Base-by-base conservation (phyloP, 1,140 invertebrate species). In the Micrasema longulum region DNA sequence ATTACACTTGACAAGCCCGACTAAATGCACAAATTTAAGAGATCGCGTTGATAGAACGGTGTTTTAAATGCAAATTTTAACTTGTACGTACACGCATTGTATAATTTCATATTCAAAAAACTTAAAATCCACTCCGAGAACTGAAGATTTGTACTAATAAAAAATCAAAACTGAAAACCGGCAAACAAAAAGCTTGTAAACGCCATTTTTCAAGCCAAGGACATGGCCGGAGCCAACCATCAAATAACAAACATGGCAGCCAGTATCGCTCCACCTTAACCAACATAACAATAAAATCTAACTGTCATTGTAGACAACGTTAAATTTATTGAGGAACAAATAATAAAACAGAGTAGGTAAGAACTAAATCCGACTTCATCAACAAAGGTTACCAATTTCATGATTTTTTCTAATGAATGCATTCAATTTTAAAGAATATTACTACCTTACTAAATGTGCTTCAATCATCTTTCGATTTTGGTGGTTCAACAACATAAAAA, bases 161-260 rank as follows among this genome's bases (percentile, higher is more conserved):
- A 63, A 70, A 63, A 80, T 85, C 79, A 84, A 80, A 78, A 83
- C 79, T 80, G 80, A 84, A 84, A 83, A 84, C 83, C 83, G 83
- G 83, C 83, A 83, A 84, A 85, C 83, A 84, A 84, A 84, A 85
- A 85, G 83, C 83, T 84, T 84, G 83, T 85, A 85, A 84, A 85
- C 83, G 83, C 83, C 83, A 85, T 85, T 85, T 85, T 85, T 85
- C 83, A 85, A 85, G 84, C 83, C 83, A 83, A 83, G 84, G 83
- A 85, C 83, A 85, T 84, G 83, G 83, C 83, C 55, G 68, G 55
- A 70, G 57, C 68, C 50, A 47, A 69, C 66, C 68, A 52, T 48
- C 68, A 57, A 70, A 70, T 64, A 70, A 70, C 68, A 70, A 70
- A 70, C 57, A 70, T 70, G 68, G 68, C 68, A 64, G 68, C 68